Percentiles rank a stretch among this genome's conserved stretches.
These are phyloP conservation scores for Sitta europaea DNA, from an alignment of 2,113 vertebrate species.

Conservation along the genomic window DNA sequence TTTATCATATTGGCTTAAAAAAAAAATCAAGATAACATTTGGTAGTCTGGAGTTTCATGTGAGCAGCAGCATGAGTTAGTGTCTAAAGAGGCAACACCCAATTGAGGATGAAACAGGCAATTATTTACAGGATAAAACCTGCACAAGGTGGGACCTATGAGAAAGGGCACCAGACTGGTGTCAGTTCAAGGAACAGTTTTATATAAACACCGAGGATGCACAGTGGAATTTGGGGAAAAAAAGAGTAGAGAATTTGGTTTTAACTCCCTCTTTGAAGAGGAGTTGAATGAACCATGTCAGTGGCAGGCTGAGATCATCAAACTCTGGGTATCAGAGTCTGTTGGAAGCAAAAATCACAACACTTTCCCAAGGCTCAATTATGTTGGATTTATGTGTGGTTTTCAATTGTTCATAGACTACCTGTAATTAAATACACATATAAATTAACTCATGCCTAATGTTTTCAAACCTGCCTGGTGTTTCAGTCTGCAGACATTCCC, in stretches of 20 bases:
- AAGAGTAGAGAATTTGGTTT: not conserved
- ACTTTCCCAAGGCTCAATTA: not conserved
- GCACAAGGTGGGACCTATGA: not conserved
- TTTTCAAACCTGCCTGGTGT: not conserved
- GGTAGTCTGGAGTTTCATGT: not conserved
- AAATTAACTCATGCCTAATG: not conserved
- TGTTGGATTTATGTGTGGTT: not conserved
- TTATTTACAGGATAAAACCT: not conserved
- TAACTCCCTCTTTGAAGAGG: not conserved
- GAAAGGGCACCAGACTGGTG: not conserved
- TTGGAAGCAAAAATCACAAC: not conserved
- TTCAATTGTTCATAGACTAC: not conserved
- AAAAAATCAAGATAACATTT: not conserved
- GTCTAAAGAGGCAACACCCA: not conserved
- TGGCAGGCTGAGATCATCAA: not conserved
- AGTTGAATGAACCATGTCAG: not conserved
- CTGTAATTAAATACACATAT: not conserved
- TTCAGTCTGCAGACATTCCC: not conserved
- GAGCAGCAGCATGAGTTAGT: not conserved
- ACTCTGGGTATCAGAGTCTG: not conserved
- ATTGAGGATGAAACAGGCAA: not conserved
- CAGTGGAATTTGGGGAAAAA: not conserved
- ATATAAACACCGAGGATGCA: not conserved
- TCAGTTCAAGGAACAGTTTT: not conserved
- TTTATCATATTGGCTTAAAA: not conserved